Evolutionary conservation across 2,797 vertebrate genomes (phyloP).

Genomic region (Alca torda): DNA sequence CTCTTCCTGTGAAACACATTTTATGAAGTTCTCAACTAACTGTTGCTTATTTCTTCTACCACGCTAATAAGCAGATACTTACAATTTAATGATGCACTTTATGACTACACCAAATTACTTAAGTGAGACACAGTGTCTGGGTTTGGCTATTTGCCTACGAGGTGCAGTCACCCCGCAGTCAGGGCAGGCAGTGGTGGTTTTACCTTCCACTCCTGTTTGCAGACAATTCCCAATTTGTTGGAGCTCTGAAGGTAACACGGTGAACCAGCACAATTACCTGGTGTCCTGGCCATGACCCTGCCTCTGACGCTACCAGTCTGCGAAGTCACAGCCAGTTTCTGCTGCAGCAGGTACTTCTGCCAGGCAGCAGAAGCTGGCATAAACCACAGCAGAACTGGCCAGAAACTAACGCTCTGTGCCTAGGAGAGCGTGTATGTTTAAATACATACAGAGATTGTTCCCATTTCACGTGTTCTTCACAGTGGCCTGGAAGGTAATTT

Average conservation of each 20-base stretch:
- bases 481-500: neutral
- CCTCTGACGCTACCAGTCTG: neutral
- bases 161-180: neutral
- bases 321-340: neutral
- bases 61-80: neutral
- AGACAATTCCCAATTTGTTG: neutral
- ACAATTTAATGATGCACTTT: neutral
- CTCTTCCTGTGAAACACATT: neutral
- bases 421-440: neutral
- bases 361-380: neutral
- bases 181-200: neutral
- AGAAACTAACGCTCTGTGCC: neutral
- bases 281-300: neutral
- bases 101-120: neutral
- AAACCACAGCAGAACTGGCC: neutral
- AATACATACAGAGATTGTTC: neutral
- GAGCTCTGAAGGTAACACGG: neutral
- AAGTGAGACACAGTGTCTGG: neutral
- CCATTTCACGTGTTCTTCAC: neutral
- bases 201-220: neutral
- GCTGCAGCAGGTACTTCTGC: neutral
- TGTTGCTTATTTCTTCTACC: neutral
- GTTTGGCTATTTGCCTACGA: slow-evolving; percentile 5
- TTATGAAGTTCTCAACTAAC: neutral
- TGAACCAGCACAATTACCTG: neutral